Evolutionary conservation across 2,888 invertebrate genomes (phyloP).

Genomic region (Noctua fimbriata): DNA sequence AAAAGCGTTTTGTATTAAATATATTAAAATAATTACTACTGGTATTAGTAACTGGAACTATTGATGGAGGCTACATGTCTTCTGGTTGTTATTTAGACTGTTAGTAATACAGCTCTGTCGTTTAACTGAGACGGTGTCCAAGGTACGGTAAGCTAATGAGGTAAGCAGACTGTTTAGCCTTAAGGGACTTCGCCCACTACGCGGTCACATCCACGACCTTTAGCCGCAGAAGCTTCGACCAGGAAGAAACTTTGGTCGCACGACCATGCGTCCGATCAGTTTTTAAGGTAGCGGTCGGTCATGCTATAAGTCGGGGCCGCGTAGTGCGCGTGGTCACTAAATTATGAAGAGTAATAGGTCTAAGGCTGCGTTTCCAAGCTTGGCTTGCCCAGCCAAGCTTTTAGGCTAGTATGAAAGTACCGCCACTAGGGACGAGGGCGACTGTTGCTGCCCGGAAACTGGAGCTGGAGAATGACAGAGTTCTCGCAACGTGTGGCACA

Average conservation of each 20-base stretch:
- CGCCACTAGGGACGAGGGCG: neutral
- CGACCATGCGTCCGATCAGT: neutral
- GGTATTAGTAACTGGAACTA: neutral
- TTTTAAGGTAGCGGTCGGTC: neutral
- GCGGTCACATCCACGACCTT: neutral
- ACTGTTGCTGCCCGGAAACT: too few relatives aligned
- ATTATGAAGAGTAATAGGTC: neutral
- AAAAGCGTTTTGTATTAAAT: neutral
- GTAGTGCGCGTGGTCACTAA: neutral
- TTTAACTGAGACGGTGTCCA: neutral
- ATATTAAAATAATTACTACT: neutral
- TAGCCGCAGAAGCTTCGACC: neutral
- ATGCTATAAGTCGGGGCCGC: neutral
- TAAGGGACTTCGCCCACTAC: neutral
- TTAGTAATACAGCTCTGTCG: neutral
- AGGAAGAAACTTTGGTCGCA: neutral
- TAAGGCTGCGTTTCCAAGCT: too few relatives aligned
- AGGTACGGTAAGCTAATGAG: neutral
- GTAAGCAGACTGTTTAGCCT: neutral
- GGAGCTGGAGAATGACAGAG: neutral
- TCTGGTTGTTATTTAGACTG: neutral
- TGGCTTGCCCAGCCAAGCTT: neutral
- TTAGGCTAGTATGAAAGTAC: neutral
- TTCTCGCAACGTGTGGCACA: neutral
- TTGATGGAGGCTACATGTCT: neutral